phyloP scores from a whole-genome alignment of 1,140 invertebrate species.

The Nixonia krombeini region DNA sequence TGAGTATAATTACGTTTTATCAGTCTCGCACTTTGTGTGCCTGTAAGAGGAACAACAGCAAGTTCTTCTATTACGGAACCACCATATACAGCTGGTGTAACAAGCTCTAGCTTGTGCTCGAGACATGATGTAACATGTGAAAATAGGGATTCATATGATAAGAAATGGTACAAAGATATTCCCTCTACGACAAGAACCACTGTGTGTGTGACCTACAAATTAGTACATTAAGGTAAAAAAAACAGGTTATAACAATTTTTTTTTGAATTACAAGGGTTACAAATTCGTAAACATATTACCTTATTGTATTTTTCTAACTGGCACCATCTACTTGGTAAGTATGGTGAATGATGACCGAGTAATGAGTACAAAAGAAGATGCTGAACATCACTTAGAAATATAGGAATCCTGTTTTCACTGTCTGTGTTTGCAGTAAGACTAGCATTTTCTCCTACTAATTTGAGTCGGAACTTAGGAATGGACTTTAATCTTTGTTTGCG shows the following conservation, averaged over 20 bases:
- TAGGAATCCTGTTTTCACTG: conserved; percentile 76
- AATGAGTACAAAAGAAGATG: conserved; percentile 85
- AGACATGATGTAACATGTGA: conserved; percentile 74
- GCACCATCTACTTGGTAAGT: conserved; percentile 84
- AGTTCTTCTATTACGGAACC: conserved; percentile 83
- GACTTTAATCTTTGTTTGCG: conserved; percentile 72
- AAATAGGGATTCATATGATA: conserved; percentile 77
- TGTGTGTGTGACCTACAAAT: conserved; percentile 72
- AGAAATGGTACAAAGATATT: conserved; percentile 80
- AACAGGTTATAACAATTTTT: too few relatives aligned
- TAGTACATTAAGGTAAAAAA: conserved; percentile 12
- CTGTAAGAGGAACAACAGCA: conserved; percentile 81
- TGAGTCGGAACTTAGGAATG: conserved; percentile 75
- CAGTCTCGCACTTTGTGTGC: conserved; percentile 76
- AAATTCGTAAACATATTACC: conserved; percentile 65
- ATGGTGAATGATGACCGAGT: conserved; percentile 79
- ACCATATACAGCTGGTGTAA: conserved; percentile 80
- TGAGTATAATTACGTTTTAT: conserved; percentile 52
- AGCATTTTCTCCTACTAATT: conserved; percentile 76
- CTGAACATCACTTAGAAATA: conserved; percentile 87
- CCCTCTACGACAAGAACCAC: conserved; percentile 85
- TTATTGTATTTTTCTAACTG: conserved; percentile 80
- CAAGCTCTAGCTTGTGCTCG: conserved; percentile 78
- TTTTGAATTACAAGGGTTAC: background rate
- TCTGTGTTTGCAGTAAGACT: conserved; percentile 67